Percentiles rank a stretch among this genome's conserved stretches.
Evolutionary conservation across 37 sponge, comb jelly and placozoan genomes (phyloP).

Genomic region (Crambe crambe): DNA sequence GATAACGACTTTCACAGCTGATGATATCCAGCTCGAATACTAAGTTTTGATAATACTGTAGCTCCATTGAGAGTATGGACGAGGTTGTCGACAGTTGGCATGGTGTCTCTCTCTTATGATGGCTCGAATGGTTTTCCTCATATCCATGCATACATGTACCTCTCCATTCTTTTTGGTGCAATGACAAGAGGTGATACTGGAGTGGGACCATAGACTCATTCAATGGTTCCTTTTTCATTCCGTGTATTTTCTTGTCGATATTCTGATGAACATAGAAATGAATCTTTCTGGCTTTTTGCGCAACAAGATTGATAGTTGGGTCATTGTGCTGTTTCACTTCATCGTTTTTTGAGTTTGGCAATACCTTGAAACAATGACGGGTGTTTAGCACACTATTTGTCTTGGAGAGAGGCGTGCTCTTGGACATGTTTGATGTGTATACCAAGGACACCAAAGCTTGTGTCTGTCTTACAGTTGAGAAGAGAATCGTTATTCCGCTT

Average conservation of each 20-base stretch:
- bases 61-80: slow-evolving; percentile 34
- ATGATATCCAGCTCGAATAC: slow-evolving; percentile 56
- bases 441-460: neutral
- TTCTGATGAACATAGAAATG: neutral
- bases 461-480: neutral
- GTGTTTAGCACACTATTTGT: too few species aligned
- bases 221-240: neutral
- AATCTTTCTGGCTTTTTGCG: neutral
- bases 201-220: too few species aligned
- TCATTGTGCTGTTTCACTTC: neutral
- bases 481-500: neutral
- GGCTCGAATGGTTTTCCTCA: slow-evolving; percentile 50
- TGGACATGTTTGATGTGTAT: too few species aligned
- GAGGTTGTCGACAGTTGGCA: slow-evolving; percentile 16
- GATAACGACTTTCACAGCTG: slow-evolving; percentile 27
- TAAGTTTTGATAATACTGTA: too few species aligned
- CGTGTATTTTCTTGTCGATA: neutral
- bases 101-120: slow-evolving; percentile 50
- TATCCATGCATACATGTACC: slow-evolving; percentile 52
- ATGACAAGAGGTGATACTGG: slow-evolving; percentile 57
- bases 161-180: slow-evolving; percentile 57
- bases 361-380: neutral
- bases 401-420: too few species aligned
- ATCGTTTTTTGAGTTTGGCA: neutral
- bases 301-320: neutral